Evolutionary conservation across 2,888 invertebrate genomes (phyloP), one percentile per base, ranked within the genome.

Genomic region (Corythucha ciliata): DNA sequence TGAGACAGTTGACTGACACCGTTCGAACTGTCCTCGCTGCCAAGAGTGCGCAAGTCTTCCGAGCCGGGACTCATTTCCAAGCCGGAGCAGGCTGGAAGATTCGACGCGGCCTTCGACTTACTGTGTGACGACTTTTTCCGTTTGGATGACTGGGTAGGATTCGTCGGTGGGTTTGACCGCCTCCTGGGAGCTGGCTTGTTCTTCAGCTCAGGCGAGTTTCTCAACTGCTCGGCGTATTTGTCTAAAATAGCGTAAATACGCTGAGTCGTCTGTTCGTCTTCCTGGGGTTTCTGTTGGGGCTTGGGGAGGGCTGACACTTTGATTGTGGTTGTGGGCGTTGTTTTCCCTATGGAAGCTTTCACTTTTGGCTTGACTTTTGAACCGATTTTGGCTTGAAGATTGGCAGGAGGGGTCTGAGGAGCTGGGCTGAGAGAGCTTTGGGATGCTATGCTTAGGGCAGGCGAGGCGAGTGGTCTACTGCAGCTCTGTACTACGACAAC

Each of bases 191-290:
- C 85, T 0, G 85, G 85, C 66, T 84, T 85, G 65, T 85, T 82
- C 63, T 84, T 85, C 36, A 78, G 65, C 67, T 85, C 85, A 0
- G 85, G 85, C 1, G 83, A 84, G 63, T 84, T 85, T 59, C 83
- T 74, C 36, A 85, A 71, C 63, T 85, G 84, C 62, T 85, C 85
- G 41, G 83, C 83, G 65, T 85, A 85, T 63, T 85, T 82, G 1
- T 83, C 83, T 42, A 85, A 66, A 60, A 85, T 85, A 58, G 83
- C 83, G 55, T 84, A 78, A 61, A 85, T 85, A 58, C 84, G 72
- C 63, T 84, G 83, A 0, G 83, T 82, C 0, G 85, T 85, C 64
- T 83, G 82, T 63, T 84, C 84, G 62, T 85, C 85, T 70, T 85
- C 85, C 58, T 83, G 77, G 2, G 83, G 82, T 65, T 85, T 85